Conservation (phyloP, 37 sponge, comb jelly and placozoan genomes). For the Halichondria panicea region DNA sequence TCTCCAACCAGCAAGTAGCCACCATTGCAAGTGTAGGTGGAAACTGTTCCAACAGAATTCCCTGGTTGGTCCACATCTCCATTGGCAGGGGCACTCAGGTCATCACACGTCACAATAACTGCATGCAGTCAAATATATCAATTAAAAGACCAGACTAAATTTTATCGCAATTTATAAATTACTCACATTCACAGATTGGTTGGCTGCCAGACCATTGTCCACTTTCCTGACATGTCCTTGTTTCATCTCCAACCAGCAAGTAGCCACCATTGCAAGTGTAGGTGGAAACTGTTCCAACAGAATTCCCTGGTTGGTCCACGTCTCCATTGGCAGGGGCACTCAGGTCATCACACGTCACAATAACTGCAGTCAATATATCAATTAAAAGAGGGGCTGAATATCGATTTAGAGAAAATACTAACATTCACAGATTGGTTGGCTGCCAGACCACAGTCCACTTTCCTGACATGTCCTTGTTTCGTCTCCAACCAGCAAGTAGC, state of each 20-base stretch:
- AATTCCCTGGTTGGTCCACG: constrained; percentile 6
- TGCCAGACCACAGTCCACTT: constrained; percentile 61
- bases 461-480: constrained; percentile 31
- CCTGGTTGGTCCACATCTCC: constrained; percentile 18
- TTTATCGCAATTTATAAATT: too few relatives aligned
- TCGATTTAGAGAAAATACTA: constrained; percentile 23
- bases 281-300: constrained; percentile 17
- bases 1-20: constrained; percentile 60
- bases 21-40: constrained; percentile 47
- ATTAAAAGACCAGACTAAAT: too few relatives aligned
- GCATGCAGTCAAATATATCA: not conserved
- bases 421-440: constrained; percentile 47
- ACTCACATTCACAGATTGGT: constrained; percentile 61
- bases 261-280: constrained; percentile 62
- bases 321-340: constrained; percentile 36
- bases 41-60: constrained; percentile 17
- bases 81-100: constrained; percentile 20
- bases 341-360: constrained; percentile 33
- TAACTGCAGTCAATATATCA: not conserved
- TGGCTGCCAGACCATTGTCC: constrained; percentile 57
- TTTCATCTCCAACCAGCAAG: constrained; percentile 32
- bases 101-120: constrained; percentile 33
- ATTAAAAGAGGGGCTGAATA: too few relatives aligned
- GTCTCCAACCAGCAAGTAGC: constrained; percentile 52
- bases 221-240: constrained; percentile 41